Percentiles rank a stretch among this genome's conserved stretches.
Evolutionary conservation across 2,888 invertebrate species (phyloP).

Genomic region (Tromatobia lineatoria): DNA sequence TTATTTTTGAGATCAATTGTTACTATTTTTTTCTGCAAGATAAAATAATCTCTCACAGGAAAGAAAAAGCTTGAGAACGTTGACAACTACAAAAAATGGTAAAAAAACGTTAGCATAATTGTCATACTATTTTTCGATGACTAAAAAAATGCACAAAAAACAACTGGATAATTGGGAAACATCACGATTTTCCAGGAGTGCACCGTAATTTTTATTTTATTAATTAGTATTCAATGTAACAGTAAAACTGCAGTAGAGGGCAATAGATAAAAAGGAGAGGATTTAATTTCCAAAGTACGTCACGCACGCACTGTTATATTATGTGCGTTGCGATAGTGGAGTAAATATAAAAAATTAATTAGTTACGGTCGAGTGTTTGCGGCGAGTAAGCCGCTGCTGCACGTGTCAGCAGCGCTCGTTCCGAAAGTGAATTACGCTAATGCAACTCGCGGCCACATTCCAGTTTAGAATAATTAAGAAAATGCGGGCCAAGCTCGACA

Average conservation of each 20-base stretch:
- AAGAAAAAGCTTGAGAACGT: too few species aligned
- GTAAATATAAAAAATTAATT: slow-evolving; percentile 32
- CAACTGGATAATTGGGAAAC: too few species aligned
- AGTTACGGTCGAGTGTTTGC: slow-evolving; percentile 23
- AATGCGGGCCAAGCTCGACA: slow-evolving; percentile 52
- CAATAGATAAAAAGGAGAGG: neutral
- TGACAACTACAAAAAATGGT: too few species aligned
- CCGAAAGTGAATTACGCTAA: slow-evolving; percentile 60
- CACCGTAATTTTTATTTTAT: neutral
- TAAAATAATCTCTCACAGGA: too few species aligned
- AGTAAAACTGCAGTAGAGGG: neutral
- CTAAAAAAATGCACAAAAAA: too few species aligned
- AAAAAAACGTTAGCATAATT: too few species aligned
- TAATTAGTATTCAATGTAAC: neutral
- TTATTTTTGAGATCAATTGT: too few species aligned
- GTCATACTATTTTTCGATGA: too few species aligned
- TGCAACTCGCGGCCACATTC: slow-evolving; percentile 53
- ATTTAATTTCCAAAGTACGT: slow-evolving; percentile 39
- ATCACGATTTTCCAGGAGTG: too few species aligned
- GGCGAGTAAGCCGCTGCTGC: slow-evolving; percentile 3
- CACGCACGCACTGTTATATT: slow-evolving; percentile 25
- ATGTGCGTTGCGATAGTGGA: slow-evolving; percentile 18
- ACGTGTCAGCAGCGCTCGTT: slow-evolving; percentile 35
- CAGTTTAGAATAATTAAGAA: slow-evolving; percentile 62
- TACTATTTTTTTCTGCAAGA: too few species aligned